Base-by-base conservation (phyloP, 2,888 invertebrate species). In the Drosophila subquinaria region DNA sequence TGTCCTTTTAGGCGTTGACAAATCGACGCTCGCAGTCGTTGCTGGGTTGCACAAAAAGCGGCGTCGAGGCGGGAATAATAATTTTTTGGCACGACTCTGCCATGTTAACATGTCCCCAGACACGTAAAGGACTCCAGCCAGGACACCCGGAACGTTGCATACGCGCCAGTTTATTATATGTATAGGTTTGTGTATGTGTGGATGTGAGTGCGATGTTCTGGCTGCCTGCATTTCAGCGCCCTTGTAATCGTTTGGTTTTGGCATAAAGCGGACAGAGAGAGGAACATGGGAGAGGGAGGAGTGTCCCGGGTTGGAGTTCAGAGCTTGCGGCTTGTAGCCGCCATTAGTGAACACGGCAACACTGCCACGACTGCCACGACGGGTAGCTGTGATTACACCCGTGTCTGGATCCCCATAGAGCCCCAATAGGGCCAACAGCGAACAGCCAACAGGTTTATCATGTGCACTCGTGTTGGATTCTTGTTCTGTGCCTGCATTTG, bases 71-170 rank as follows among this genome's bases (percentile, higher is more conserved):
- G 83, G 85, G 91, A 88, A 90, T 92, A 91, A 92, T 92, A 91
- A 91, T 91, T 92, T 91, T 89, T 90, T 90, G 90, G 91, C 91
- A 92, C 88, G 91, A 90, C 86, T 57, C 59, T 89, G 90, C 90
- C 92, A 89, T 92, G 92, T 91, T 91, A 92, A 91, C 92, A 91
- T 91, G 90, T 91, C 92, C 90, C 92, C 86, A 83, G 89, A 83
- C 80, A 82, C 79, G 84, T 83, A 82, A 76, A 65, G 59, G 78
- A 78, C 77, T 76, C 77, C 66, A 61, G 70, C 63, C 74, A 59
- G 57, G 59, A 43, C 73, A 62, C 50, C 50, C 60, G 76, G 27
- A 76, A 65, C 73, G 43, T 56, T 82, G 81, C 81, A 79, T 65
- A 82, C 76, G 52, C 69, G 79, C 63, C 78, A 88, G 82, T 84